Evolutionary conservation across 1,140 invertebrate genomes (phyloP), one percentile per base, ranked within the genome.

Genomic region (Bombus polaris): DNA sequence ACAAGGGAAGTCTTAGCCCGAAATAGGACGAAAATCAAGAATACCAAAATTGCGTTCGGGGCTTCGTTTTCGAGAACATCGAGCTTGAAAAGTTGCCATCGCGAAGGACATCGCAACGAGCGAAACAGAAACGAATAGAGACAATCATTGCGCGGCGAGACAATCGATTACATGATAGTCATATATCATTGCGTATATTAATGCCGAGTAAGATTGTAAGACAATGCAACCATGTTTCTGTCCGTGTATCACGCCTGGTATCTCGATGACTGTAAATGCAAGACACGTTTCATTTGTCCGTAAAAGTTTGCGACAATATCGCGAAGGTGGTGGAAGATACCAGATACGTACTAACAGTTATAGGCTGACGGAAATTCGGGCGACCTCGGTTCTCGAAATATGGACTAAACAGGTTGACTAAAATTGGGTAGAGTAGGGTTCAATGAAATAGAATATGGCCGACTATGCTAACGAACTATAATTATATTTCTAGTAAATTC

Each of bases 181-280:
- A 28, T 85, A 85, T 70, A 85, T 85, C 71, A 85, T 81, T 75
- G 84, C 71, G 78, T 80, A 80, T 85, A 85, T 85, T 85, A 85
- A 85, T 53, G 42, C 65, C 15, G 53, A 37, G 82, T 25, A 53
- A 53, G 47, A 47, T 78, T 65, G 44, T 42, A 42, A 80, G 75
- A 79, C 73, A 57, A 77, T 66, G 72, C 65, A 78, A 37, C 47
- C 74, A 66, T 53, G 81, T n/a, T 62, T 44, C 57, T 44, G 13
- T 12, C 13, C 42, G 9, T 37, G 39, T 32, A 18, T 39, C 57
- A 44, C 83, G 66, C 10, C 44, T 32, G 37, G 15, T 86, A 78
- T 86, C 70, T 82, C 75, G 76, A 42, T 83, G 22, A 4, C 35
- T 12, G 18, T 12, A 59, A 13, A 44, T 59, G 28, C 68, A 37